phyloP scores from a whole-genome alignment of 2,113 vertebrate species.

The Ivindomyrus marchei region DNA sequence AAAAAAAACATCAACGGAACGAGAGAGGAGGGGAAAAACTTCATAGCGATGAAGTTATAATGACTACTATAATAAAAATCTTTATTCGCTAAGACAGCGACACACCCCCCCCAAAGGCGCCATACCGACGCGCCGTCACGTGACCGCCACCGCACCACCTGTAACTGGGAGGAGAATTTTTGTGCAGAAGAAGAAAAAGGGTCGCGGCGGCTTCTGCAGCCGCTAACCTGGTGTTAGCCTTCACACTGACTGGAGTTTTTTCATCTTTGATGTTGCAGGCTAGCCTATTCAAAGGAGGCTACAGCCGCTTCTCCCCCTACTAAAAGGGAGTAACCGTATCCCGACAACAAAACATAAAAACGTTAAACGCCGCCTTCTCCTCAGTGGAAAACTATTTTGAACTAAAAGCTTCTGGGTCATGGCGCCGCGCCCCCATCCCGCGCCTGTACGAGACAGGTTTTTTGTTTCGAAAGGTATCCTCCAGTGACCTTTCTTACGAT shows the following conservation, averaged over 20 bases:
- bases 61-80: background rate
- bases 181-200: slow-evolving; percentile 41
- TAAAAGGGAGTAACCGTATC: slow-evolving; percentile 58
- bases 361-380: slow-evolving; percentile 34
- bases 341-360: slow-evolving; percentile 52
- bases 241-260: slow-evolving; percentile 84
- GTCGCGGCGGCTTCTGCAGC: slow-evolving; percentile 38
- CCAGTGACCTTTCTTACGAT: background rate
- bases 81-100: background rate
- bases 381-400: slow-evolving; percentile 48
- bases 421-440: slow-evolving; percentile 35
- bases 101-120: background rate
- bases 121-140: background rate
- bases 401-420: slow-evolving; percentile 55
- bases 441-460: background rate
- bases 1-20: background rate
- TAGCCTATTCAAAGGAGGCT: slow-evolving; percentile 94
- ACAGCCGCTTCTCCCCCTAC: slow-evolving; percentile 95
- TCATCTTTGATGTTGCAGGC: slow-evolving; percentile 98
- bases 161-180: slow-evolving; percentile 56
- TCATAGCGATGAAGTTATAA: background rate
- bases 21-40: slow-evolving; percentile 19
- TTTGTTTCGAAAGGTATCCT: background rate
- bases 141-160: background rate
- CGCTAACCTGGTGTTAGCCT: slow-evolving; percentile 3